Evolutionary conservation across 2,113 vertebrate genomes (phyloP).

Genomic region (Caloenas nicobarica): DNA sequence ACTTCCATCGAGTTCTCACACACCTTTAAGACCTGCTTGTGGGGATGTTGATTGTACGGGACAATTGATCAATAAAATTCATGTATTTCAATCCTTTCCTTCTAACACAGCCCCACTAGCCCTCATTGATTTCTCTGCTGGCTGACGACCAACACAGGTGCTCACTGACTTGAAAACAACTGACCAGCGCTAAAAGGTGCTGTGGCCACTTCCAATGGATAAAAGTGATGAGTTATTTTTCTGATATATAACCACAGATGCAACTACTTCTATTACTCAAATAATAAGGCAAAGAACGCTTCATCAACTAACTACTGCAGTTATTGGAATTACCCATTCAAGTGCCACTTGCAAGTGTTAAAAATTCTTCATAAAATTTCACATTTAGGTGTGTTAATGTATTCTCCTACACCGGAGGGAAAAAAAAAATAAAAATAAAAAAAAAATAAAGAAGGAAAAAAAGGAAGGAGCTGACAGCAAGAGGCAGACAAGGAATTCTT

Average conservation of each 20-base stretch:
- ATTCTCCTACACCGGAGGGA: not conserved
- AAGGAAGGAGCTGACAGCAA: not conserved
- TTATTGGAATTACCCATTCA: not conserved
- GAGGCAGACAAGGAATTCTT: fast-evolving
- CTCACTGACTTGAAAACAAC: not conserved
- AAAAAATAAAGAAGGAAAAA: not conserved
- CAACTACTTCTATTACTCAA: not conserved
- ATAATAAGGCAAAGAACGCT: not conserved
- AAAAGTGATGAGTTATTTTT: not conserved
- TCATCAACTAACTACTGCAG: not conserved
- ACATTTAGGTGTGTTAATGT: not conserved
- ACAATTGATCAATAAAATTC: conserved; percentile 15
- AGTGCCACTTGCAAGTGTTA: not conserved
- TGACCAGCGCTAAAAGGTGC: not conserved
- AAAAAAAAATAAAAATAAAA: too few relatives aligned
- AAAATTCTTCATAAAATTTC: not conserved
- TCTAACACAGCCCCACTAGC: not conserved
- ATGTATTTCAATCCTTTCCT: not conserved
- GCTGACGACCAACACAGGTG: not conserved
- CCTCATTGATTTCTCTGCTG: not conserved
- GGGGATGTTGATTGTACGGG: not conserved
- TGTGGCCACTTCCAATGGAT: not conserved
- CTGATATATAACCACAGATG: not conserved
- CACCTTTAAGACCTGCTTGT: not conserved
- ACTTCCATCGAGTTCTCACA: not conserved